Evolutionary conservation across 2,888 invertebrate species (phyloP).

Genomic region (Orchesella flavescens): DNA sequence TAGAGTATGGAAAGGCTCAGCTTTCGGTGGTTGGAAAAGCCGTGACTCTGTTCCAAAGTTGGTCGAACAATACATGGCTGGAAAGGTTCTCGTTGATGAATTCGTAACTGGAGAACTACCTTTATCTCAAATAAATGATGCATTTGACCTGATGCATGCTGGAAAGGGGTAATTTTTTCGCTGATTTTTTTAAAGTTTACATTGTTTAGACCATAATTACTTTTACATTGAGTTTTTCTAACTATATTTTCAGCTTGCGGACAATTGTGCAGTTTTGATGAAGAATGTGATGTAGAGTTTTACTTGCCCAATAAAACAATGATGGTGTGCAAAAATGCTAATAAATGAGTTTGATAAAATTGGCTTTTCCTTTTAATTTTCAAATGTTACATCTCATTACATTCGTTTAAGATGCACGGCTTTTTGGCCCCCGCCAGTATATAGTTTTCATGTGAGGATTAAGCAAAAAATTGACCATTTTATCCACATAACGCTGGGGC

Average conservation of each 20-base stretch:
- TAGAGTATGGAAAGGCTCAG: constrained; percentile 95
- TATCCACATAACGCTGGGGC: constrained; percentile 33
- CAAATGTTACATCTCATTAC: too few relatives aligned
- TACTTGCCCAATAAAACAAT: too few relatives aligned
- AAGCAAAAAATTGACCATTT: neutral
- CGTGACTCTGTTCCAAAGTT: constrained; percentile 93
- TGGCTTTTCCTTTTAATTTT: too few relatives aligned
- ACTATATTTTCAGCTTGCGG: constrained; percentile 46
- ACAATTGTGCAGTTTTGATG: constrained; percentile 59
- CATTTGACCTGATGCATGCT: constrained; percentile 91
- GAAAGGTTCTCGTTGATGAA: constrained; percentile 84
- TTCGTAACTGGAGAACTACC: constrained; percentile 90
- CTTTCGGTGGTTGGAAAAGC: constrained; percentile 96
- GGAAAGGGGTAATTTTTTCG: constrained; percentile 78
- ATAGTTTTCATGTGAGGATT: constrained; percentile 11
- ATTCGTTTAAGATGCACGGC: too few relatives aligned
- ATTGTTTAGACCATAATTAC: neutral
- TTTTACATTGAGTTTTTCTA: neutral
- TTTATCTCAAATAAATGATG: constrained; percentile 90
- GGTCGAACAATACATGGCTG: constrained; percentile 87
- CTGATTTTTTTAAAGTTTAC: neutral
- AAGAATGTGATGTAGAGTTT: too few relatives aligned
- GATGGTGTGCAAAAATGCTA: too few relatives aligned
- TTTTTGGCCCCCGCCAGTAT: constrained; percentile 1
- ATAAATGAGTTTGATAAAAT: too few relatives aligned